Evolutionary conservation across 2,113 vertebrate species (phyloP).

Genomic region (Uropsilus gracilis): DNA sequence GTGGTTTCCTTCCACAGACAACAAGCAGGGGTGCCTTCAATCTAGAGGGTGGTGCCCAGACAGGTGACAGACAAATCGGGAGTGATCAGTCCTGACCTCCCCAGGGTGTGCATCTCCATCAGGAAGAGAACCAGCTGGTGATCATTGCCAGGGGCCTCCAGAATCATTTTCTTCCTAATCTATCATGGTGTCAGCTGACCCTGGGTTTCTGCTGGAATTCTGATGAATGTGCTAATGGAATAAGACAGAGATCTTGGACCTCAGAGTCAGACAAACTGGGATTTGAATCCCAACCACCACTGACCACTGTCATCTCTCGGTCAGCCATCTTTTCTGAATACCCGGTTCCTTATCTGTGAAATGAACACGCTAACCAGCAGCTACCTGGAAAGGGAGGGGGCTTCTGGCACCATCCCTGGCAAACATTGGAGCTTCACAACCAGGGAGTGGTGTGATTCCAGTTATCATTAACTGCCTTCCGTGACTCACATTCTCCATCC

Average conservation of each 20-base stretch:
- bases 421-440: background rate
- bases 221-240: background rate
- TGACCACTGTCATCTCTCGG: background rate
- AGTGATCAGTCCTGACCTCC: background rate
- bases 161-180: background rate
- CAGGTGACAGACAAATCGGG: background rate
- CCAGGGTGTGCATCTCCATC: background rate
- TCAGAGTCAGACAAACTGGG: background rate
- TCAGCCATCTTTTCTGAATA: background rate
- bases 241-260: background rate
- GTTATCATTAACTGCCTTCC: background rate
- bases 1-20: background rate
- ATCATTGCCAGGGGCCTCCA: background rate
- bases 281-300: background rate
- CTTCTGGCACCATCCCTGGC: background rate
- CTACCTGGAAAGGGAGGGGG: background rate
- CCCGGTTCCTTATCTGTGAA: background rate
- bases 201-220: background rate
- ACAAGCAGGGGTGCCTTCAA: background rate
- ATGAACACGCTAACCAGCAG: background rate
- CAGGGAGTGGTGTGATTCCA: background rate
- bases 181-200: background rate
- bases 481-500: background rate
- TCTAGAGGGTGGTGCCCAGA: background rate
- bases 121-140: background rate